Percentiles rank a stretch among this genome's conserved stretches.
phyloP scores from a whole-genome alignment of 2,888 invertebrate species.

The Eustalomyia histrio region DNA sequence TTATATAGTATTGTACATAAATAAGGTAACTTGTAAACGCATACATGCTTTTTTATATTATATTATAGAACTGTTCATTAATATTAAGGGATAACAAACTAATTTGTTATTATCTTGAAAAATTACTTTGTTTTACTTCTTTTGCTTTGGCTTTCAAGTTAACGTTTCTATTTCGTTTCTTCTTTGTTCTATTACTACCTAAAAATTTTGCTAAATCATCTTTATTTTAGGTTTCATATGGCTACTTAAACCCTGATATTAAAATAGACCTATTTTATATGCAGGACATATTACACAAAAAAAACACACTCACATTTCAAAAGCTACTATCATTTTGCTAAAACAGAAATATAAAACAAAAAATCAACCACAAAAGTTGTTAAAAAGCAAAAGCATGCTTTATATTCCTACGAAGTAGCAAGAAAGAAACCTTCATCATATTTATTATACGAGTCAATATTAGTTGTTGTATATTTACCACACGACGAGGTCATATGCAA shows the following conservation, averaged over 20 bases:
- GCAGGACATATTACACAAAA: conserved; percentile 36
- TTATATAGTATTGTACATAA: not conserved
- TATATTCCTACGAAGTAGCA: conserved; percentile 17
- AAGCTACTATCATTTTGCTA: too few species aligned
- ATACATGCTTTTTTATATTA: too few species aligned
- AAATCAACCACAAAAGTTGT: not conserved
- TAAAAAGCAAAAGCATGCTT: conserved; percentile 15
- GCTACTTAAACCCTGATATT: not conserved
- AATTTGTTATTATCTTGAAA: conserved; percentile 44
- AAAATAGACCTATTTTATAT: conserved; percentile 36
- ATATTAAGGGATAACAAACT: conserved; percentile 14
- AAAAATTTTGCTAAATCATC: not conserved
- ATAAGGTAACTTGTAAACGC: too few species aligned
- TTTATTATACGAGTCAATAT: not conserved
- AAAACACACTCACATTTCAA: conserved; percentile 34
- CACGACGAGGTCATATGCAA: conserved; percentile 7
- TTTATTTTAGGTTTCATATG: not conserved
- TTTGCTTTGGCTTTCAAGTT: not conserved
- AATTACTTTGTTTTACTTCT: conserved; percentile 4
- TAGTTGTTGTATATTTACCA: not conserved
- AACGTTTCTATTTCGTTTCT: not conserved
- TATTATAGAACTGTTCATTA: too few species aligned
- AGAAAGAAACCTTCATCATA: not conserved
- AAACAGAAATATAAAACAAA: not conserved
- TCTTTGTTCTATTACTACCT: not conserved